Base-by-base conservation (phyloP, 2,888 invertebrate genomes). In the Ephialtes manifestator region DNA sequence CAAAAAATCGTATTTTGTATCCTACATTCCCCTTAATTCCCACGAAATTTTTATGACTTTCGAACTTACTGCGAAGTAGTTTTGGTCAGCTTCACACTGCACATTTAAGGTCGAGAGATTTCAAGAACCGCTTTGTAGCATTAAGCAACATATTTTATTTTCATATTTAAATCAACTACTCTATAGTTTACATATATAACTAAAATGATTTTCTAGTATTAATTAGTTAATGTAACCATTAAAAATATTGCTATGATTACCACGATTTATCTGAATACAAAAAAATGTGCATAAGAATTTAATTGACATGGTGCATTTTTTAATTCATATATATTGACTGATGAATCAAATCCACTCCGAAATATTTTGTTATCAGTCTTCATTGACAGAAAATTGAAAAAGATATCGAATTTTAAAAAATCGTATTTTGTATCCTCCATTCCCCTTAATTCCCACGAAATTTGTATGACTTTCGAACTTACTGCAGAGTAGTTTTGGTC, bases 31-130 rank as follows among this genome's bases (percentile, higher is more conserved):
- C 11, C 48, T 31, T 20, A 5, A 68, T 28, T 11, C 31, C 10
- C 15, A 15, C 28, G 28, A 10, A 58, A 68, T 55, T 60, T 70
- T 31, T 10, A 15, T 4, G 13, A 18, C 24, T 70, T 39, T 58
- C 20, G 15, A 18, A 43, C 13, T 46, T 20, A 11, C 13, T 20
- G 1, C 39, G 65, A 67, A 67, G 48, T 31, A 71, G 31, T 53
- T 4, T 76, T 82, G 18, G 43, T 74, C 20, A 18, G 18, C 39
- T 11, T 39, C 1, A 46, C 55, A 48, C 35, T 20, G 58, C 31
- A 53, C 89, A 87, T 90, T 89, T 90, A 90, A 88, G 90, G 89
- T 87, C 88, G 86, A 89, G n/a, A n/a, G 87, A 91, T 88, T 90
- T 89, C 87, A 87, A 90, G 84, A 87, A 87, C 83, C 72, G 78